A percentile compares a stretch with the other conserved stretches of the same genome.
These are phyloP conservation scores for Ophion slaviceki DNA, from an alignment of 2,888 invertebrate genomes.

Conservation along the genomic window DNA sequence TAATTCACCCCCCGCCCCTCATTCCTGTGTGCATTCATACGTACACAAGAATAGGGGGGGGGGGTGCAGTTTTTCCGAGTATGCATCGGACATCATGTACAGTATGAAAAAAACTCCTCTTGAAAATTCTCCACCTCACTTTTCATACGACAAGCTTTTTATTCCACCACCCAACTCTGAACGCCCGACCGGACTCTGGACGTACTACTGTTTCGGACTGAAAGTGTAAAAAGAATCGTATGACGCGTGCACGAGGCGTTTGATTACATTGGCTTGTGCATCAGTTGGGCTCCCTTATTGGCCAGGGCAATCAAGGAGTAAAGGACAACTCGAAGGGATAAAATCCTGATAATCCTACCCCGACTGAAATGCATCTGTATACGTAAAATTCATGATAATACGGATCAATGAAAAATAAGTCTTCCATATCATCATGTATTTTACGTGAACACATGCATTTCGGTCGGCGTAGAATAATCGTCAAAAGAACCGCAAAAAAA, in stretches of 20 bases:
- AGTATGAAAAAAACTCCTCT: neutral
- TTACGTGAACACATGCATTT: too few species aligned
- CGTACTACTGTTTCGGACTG: slow-evolving; percentile 3
- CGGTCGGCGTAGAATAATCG: too few species aligned
- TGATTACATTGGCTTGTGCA: neutral
- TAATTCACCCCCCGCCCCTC: neutral
- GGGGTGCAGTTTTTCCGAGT: neutral
- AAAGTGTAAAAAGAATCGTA: neutral
- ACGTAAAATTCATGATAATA: too few species aligned
- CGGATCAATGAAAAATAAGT: too few species aligned
- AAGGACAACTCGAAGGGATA: neutral
- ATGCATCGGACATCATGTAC: neutral
- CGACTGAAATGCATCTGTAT: neutral
- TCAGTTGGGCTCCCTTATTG: neutral
- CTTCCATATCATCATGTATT: too few species aligned
- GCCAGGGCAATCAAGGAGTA: neutral
- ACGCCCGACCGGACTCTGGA: slow-evolving; percentile 14
- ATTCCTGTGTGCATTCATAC: neutral
- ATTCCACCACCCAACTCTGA: neutral
- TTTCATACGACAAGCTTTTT: neutral
- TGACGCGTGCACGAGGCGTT: neutral
- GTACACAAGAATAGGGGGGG: neutral
- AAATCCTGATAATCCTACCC: neutral
- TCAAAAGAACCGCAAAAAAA: too few species aligned
- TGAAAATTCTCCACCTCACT: slow-evolving; percentile 5